Percentiles rank a stretch among this genome's conserved stretches.
Evolutionary conservation across 2,888 invertebrate species (phyloP).

Genomic region (Clanis bilineata): DNA sequence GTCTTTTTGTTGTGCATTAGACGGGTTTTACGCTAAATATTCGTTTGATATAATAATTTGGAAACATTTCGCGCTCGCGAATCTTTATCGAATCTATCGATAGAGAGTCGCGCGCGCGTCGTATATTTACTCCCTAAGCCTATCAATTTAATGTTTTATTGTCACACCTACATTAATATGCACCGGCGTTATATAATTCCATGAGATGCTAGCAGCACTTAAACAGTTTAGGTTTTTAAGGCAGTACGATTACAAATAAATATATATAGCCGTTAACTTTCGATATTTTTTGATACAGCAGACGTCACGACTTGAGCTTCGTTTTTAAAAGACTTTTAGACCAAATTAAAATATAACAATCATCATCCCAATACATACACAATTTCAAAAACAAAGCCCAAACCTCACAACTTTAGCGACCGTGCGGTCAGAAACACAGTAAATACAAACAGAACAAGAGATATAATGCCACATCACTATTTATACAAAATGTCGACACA

Average conservation of each 20-base stretch:
- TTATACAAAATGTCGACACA: slow-evolving; percentile 10
- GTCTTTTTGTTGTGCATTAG: slow-evolving; percentile 18
- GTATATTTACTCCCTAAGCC: slow-evolving; percentile 29
- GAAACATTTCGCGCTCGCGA: slow-evolving; percentile 1
- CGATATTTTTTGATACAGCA: slow-evolving; percentile 10
- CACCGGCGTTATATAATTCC: slow-evolving; percentile 13
- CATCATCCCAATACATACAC: not conserved
- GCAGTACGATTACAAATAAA: slow-evolving; percentile 28
- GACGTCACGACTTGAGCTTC: slow-evolving; percentile 8
- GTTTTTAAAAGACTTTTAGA: slow-evolving; percentile 5
- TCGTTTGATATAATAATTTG: slow-evolving; percentile 17
- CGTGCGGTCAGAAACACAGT: slow-evolving; percentile 4
- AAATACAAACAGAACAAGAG: slow-evolving; percentile 10
- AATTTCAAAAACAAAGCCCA: slow-evolving; percentile 10
- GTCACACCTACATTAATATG: slow-evolving; percentile 49
- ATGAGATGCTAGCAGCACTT: slow-evolving; percentile 26
- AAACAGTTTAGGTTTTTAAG: slow-evolving; percentile 29
- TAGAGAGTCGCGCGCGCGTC: slow-evolving; percentile 21
- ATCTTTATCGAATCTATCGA: not conserved
- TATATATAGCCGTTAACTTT: slow-evolving; percentile 18
- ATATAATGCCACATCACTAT: slow-evolving; percentile 12
- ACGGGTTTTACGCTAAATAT: slow-evolving; percentile 4
- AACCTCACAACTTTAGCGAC: slow-evolving; percentile 8
- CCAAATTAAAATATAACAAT: slow-evolving; percentile 10
- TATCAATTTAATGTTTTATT: slow-evolving; percentile 45